Conservation (phyloP, 2,888 invertebrate species). For the Choreutis nemorana region DNA sequence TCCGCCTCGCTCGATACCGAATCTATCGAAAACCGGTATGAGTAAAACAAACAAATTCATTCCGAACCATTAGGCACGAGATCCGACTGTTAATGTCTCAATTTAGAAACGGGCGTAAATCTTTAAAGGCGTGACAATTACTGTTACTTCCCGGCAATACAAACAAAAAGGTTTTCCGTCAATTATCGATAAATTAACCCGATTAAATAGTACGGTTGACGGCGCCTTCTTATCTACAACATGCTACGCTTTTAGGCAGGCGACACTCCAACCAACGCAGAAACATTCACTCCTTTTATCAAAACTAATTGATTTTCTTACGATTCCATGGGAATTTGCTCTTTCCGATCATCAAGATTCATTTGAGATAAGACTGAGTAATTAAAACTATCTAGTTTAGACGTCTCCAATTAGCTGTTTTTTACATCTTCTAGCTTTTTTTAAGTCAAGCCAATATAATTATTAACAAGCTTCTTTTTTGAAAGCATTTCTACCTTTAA, state of each 20-base stretch:
- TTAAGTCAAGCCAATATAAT: conserved; percentile 15
- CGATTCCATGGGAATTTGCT: conserved; percentile 25
- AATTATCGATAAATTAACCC: conserved; percentile 68
- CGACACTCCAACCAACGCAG: conserved; percentile 38
- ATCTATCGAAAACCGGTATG: conserved; percentile 48
- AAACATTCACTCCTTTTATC: conserved; percentile 48
- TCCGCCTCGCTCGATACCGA: conserved; percentile 23
- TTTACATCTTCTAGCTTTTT: too few relatives aligned
- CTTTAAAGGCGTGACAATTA: conserved; percentile 67
- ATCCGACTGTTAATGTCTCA: conserved; percentile 65
- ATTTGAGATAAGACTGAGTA: too few relatives aligned
- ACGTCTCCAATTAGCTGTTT: too few relatives aligned
- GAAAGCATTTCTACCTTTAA: conserved; percentile 49
- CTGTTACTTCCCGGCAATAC: conserved; percentile 65
- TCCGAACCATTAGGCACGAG: conserved; percentile 65
- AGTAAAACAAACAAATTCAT: conserved; percentile 61
- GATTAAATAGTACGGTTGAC: conserved; percentile 60
- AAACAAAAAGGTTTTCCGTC: conserved; percentile 66
- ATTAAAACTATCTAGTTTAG: too few relatives aligned
- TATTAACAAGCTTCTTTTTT: conserved; percentile 36
- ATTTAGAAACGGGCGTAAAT: conserved; percentile 66
- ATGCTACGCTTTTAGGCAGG: conserved; percentile 64
- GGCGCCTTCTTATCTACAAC: conserved; percentile 61
- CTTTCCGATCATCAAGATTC: too few relatives aligned
- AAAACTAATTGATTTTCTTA: conserved; percentile 58